These are phyloP conservation scores for Virgularia gustaviana DNA, from an alignment of 92 coral and sea anemone species.

Conservation along the genomic window DNA sequence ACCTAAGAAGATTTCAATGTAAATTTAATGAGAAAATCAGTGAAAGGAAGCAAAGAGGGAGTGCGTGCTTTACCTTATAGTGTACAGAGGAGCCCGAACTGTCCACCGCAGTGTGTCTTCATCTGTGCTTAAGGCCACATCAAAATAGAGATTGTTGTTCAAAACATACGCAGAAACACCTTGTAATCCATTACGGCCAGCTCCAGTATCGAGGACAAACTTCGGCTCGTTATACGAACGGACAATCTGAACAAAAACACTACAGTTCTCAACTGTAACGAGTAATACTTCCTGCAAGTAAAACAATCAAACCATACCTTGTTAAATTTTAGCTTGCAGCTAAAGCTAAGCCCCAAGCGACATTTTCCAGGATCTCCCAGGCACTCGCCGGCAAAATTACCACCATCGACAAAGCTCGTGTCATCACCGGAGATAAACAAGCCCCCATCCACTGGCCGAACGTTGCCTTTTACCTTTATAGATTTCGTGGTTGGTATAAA, in stretches of 20 bases:
- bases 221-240: constrained; percentile 81
- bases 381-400: constrained; percentile 73
- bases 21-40: background rate
- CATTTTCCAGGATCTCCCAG: constrained; percentile 83
- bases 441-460: constrained; percentile 94
- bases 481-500: constrained; percentile 19
- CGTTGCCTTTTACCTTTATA: constrained; percentile 77
- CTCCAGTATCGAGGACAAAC: constrained; percentile 88
- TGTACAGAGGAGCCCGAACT: constrained; percentile 90
- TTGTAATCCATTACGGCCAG: constrained; percentile 67
- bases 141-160: constrained; percentile 88
- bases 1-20: constrained; percentile 45
- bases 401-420: constrained; percentile 74
- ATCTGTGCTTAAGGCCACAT: constrained; percentile 80
- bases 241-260: constrained; percentile 56
- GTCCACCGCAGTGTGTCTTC: constrained; percentile 98
- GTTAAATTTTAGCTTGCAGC: constrained; percentile 88
- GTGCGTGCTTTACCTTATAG: constrained; percentile 65
- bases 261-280: background rate
- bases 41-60: background rate
- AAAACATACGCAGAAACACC: constrained; percentile 88
- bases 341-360: constrained; percentile 77
- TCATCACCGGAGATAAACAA: constrained; percentile 65
- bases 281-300: background rate
- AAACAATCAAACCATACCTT: constrained; percentile 54